Conservation (phyloP, 2,113 vertebrate genomes). For the Tylochromis polylepis region DNA sequence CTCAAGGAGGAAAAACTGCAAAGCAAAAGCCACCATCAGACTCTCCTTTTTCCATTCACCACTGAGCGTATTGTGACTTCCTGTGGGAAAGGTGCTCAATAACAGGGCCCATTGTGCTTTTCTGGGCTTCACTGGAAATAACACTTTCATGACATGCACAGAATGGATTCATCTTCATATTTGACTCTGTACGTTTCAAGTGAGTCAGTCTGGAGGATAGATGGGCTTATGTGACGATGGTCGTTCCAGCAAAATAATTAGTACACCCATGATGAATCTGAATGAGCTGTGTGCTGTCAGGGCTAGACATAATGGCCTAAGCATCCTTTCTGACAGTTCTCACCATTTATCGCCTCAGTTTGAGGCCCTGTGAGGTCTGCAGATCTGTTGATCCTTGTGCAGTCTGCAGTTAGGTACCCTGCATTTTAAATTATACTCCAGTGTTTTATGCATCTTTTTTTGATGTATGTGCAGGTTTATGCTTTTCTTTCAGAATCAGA, state of each 20-base stretch:
- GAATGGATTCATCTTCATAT: background rate
- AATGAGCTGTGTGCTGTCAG: background rate
- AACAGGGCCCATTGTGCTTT: background rate
- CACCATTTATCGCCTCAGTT: background rate
- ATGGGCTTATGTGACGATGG: background rate
- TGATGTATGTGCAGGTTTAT: background rate
- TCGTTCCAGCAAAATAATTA: background rate
- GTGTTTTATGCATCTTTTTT: background rate
- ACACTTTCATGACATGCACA: background rate
- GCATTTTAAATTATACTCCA: background rate
- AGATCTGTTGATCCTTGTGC: background rate
- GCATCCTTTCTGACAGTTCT: background rate
- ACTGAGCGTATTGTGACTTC: constrained; percentile 17
- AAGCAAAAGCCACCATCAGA: constrained; percentile 1
- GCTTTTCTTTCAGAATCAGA: background rate
- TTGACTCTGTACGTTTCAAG: background rate
- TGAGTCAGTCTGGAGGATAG: background rate
- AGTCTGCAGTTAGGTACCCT: background rate
- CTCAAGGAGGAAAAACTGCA: background rate
- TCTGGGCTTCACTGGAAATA: background rate
- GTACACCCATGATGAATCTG: background rate
- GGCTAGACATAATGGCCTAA: background rate
- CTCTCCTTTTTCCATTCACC: constrained; percentile 20
- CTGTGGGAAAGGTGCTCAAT: constrained; percentile 47
- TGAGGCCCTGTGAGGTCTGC: background rate